Evolutionary conservation across 2,797 vertebrate genomes (phyloP), one percentile per base, ranked within the genome.

Genomic region (Falco novaeseelandiae): DNA sequence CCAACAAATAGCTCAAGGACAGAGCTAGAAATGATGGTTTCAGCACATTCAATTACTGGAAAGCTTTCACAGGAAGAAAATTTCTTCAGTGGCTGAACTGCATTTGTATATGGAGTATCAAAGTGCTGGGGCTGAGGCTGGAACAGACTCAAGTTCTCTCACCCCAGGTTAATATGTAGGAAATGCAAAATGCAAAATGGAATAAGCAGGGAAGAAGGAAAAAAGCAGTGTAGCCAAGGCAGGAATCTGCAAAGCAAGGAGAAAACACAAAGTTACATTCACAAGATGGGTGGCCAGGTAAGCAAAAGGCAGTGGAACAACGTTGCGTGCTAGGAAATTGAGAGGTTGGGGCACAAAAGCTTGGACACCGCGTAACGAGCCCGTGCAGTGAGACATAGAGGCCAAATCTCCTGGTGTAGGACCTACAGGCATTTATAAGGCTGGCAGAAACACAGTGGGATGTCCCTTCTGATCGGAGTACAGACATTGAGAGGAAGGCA

Each of bases 1-100:
- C 74, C 95, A 91, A 89, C 79, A 92, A 85, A 92, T 51, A 92
- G 84, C 94, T 95, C 65, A 92, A 94, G 76, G 91, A 73, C 46
- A 92, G 84, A 81, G 57, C 61, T 93, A 49, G 40, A 82, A 94
- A 91, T 32, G 49, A 78, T 80, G 59, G 72, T 71, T 94, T 95
- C 87, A 86, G 83, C 84, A 91, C 66, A 70, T 86, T 71, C 57
- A 74, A n/a, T 59, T 89, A 73, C 65, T 93, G 87, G 91, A 94
- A 93, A 86, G 84, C 49, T 92, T 91, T 95, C 91, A 92, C 57
- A 85, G 79, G 51, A 87, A 32, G 61, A 91, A 93, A 93, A 92
- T 89, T 90, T 91, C 95, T 92, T 89, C 44, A 72, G 81, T 63
- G 81, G 55, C 71, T 90, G 67, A 92, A 90, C 63, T 77, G 58